These are phyloP conservation scores for Eubasilissa regina DNA, from an alignment of 1,140 invertebrate species.

Conservation along the genomic window DNA sequence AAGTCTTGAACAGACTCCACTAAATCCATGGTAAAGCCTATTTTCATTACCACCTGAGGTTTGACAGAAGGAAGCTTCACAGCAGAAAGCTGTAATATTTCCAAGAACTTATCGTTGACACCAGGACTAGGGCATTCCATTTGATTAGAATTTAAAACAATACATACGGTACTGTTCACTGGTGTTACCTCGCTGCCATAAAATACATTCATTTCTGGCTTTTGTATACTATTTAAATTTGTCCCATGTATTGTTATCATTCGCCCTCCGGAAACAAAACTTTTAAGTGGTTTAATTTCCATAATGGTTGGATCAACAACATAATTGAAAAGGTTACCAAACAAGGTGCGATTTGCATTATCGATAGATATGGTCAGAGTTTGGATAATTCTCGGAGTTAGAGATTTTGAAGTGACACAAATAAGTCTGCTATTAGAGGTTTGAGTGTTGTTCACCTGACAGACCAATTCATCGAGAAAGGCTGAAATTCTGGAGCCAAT, in stretches of 20 bases:
- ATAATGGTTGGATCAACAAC: constrained; percentile 94
- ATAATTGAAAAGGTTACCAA: constrained; percentile 93
- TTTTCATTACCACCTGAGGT: constrained; percentile 78
- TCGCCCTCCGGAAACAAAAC: constrained; percentile 92
- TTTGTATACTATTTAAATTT: constrained; percentile 92
- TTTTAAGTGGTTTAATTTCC: constrained; percentile 91
- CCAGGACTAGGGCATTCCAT: constrained; percentile 97
- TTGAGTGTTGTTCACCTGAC: constrained; percentile 89
- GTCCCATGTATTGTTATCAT: constrained; percentile 95
- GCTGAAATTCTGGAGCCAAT: constrained; percentile 93
- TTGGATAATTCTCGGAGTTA: constrained; percentile 65
- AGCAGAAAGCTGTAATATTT: constrained; percentile 64
- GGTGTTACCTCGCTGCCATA: constrained; percentile 78
- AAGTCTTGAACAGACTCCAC: constrained; percentile 91
- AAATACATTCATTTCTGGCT: constrained; percentile 90
- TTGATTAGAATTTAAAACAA: constrained; percentile 88
- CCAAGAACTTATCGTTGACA: constrained; percentile 76
- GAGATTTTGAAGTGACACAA: constrained; percentile 85
- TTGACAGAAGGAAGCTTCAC: constrained; percentile 64
- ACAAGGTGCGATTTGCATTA: constrained; percentile 79
- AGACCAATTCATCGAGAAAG: constrained; percentile 90
- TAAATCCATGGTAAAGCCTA: constrained; percentile 97
- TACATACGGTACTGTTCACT: constrained; percentile 88
- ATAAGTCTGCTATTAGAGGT: constrained; percentile 91
- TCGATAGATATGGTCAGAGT: constrained; percentile 72